Conservation (phyloP, 2,113 vertebrate species). For the Oceanites oceanicus region DNA sequence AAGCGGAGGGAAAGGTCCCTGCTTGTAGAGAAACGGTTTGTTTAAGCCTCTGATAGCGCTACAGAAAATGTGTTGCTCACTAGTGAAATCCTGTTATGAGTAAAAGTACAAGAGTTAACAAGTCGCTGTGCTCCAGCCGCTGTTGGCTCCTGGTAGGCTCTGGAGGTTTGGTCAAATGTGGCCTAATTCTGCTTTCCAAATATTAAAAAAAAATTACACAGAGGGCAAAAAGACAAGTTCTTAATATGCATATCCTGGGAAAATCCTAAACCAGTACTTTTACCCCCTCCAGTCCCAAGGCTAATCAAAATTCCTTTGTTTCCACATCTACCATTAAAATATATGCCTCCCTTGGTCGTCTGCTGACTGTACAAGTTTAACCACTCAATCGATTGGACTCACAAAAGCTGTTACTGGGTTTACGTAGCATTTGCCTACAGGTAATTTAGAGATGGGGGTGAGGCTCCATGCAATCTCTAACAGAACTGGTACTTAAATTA, state of each 20-base stretch:
- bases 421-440: neutral
- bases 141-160: conserved; percentile 17
- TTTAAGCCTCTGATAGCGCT: neutral
- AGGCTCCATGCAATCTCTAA: neutral
- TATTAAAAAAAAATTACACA: conserved; percentile 52
- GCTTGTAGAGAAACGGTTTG: conserved; percentile 8
- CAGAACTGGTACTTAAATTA: neutral
- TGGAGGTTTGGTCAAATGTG: conserved; percentile 60
- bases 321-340: conserved; percentile 52
- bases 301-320: conserved; percentile 65
- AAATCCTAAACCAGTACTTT: conserved; percentile 61
- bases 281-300: conserved; percentile 36
- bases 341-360: conserved; percentile 35
- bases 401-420: neutral
- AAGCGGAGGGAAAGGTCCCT: neutral
- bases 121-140: neutral
- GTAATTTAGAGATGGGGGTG: neutral
- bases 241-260: conserved; percentile 60
- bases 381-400: neutral
- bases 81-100: conserved; percentile 6
- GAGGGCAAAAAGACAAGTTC: conserved; percentile 63
- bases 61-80: neutral
- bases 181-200: conserved; percentile 62
- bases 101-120: conserved; percentile 46
- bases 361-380: conserved; percentile 54